Evolutionary conservation across 2,888 invertebrate species (phyloP), one percentile per base, ranked within the genome.

Genomic region (Anoplius nigerrimus): DNA sequence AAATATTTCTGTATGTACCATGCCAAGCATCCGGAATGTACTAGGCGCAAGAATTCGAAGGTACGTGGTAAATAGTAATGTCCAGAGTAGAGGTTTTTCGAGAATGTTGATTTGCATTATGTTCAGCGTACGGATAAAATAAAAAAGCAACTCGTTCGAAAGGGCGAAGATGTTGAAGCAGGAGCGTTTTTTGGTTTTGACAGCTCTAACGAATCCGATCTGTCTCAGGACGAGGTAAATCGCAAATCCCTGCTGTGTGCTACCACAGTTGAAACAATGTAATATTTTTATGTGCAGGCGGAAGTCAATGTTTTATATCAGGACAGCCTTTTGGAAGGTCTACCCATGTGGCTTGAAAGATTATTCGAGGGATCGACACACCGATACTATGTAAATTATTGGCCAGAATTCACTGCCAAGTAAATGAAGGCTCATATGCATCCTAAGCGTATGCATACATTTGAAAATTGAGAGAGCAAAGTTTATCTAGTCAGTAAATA

Each of bases 1-100:
- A 97, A 97, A 90, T 98, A 99, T 91, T 99, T 98, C 91, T 98
- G 98, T 89, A 98, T 99, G 91, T 99, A 98, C 90, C 99, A 99
- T 90, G 97, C 97, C 66, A 98, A 97, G 90, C 97, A 98, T 89
- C 95, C 96, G 0, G 97, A 97, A 90, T 88, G 89, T 61, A 91
- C 92, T 68, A 89, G 89, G 82, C 90, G 91, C 75, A 92, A 92
- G 82, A 92, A 93, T 54, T 92, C 92, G 62, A 94, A 93, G 91
- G 93, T 93, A 88, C 75, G 75, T 60, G 62, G 11, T 22, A 27
- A 21, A 0, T 56, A 13, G n/a, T 54, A n/a, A 11, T 34, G 11
- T 34, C 8, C 34, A 3, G 11, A 34, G 34, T 34, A 34, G 1
- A 34, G 34, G 11, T 13, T 34, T n/a, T 4, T 60, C 6, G 11